Conservation (phyloP, 2,113 vertebrate genomes). For the Solenodon paradoxus region DNA sequence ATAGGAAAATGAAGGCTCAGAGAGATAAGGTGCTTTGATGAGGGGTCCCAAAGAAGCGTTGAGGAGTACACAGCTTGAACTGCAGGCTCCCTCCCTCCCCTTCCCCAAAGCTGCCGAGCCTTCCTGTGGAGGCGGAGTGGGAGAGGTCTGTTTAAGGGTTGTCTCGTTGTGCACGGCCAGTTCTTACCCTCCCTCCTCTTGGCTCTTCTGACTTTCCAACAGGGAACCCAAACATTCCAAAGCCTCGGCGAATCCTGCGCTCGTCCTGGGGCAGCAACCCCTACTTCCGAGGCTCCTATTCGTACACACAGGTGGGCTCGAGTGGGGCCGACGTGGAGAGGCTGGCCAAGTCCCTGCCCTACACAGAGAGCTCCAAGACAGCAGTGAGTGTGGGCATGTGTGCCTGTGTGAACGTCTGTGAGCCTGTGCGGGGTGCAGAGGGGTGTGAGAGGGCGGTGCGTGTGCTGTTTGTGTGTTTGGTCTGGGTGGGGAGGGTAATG, state of each 20-base stretch:
- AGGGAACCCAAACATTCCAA: conserved; percentile 99
- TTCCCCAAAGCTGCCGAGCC: neutral
- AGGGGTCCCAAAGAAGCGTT: neutral
- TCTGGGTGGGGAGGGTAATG: neutral
- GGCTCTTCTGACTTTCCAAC: conserved; percentile 41
- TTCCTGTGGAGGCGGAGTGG: neutral
- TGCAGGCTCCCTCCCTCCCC: neutral
- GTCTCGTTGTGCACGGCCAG: accelerated
- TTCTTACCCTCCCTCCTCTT: neutral
- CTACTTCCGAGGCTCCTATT: conserved; percentile 95
- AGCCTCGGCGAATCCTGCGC: conserved; percentile 94
- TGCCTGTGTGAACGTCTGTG: neutral
- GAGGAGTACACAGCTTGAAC: neutral
- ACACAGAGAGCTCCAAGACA: conserved; percentile 93
- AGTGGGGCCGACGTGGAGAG: conserved; percentile 94
- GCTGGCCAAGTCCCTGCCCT: conserved; percentile 95
- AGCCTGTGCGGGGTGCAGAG: neutral
- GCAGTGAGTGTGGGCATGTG: conserved; percentile 83
- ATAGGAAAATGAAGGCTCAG: neutral
- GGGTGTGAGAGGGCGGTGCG: neutral
- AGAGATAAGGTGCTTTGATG: neutral
- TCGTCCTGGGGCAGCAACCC: conserved; percentile 98
- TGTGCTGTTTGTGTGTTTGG: neutral
- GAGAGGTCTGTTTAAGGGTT: neutral
- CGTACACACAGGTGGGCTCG: conserved; percentile 97